phyloP scores from a whole-genome alignment of 1,140 invertebrate genomes.

The Mylabris phalerata region DNA sequence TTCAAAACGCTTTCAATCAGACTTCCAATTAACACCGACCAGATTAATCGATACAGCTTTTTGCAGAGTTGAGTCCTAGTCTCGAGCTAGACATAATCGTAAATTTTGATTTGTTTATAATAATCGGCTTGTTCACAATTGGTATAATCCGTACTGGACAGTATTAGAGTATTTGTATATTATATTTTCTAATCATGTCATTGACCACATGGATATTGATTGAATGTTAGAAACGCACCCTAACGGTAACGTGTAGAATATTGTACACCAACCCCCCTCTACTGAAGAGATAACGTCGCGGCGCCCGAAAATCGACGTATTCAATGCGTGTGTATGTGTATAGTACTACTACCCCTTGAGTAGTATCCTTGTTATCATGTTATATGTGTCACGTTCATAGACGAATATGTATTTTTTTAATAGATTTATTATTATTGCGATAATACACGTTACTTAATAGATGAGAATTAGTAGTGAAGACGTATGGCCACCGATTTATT shows the following conservation, averaged over 20 bases:
- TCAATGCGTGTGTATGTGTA: neutral
- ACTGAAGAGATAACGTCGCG: conserved; percentile 6
- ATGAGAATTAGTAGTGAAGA: neutral
- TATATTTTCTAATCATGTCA: conserved; percentile 3
- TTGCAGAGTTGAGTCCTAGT: too few species aligned
- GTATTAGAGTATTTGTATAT: too few species aligned
- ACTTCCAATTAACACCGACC: too few species aligned
- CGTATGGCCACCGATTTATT: neutral
- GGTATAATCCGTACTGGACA: too few species aligned
- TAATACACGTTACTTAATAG: neutral
- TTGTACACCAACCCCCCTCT: conserved; percentile 2
- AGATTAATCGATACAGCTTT: too few species aligned
- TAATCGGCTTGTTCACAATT: too few species aligned
- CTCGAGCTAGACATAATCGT: too few species aligned
- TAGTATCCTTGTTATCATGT: conserved; percentile 15
- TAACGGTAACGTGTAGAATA: conserved; percentile 7
- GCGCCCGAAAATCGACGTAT: conserved; percentile 23
- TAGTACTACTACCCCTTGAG: conserved; percentile 7
- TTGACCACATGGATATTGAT: conserved; percentile 16
- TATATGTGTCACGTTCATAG: conserved; percentile 4
- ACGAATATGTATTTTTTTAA: conserved; percentile 6
- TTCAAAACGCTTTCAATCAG: too few species aligned
- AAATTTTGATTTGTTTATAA: too few species aligned
- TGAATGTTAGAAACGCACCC: conserved; percentile 16
- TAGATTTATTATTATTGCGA: neutral